Percentiles rank a stretch among this genome's conserved stretches.
These are phyloP conservation scores for Molorchus minor DNA, from an alignment of 2,888 invertebrate species.

Conservation along the genomic window DNA sequence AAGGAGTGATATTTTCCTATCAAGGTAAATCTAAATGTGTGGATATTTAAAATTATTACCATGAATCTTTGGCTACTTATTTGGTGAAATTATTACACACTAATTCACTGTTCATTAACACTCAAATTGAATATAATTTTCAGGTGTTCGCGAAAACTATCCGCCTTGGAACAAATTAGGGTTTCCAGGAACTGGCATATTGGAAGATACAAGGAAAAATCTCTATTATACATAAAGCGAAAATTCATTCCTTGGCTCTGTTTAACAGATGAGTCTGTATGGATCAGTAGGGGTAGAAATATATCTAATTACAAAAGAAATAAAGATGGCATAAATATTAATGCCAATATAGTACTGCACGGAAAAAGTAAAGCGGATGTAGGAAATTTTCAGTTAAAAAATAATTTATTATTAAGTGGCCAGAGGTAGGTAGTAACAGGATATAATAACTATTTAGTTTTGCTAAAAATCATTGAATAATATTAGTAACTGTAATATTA, in stretches of 20 bases:
- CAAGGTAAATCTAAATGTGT: slow-evolving; percentile 30
- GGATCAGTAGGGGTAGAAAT: slow-evolving; percentile 65
- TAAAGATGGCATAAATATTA: slow-evolving; percentile 36
- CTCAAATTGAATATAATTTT: slow-evolving; percentile 14
- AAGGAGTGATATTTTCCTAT: slow-evolving; percentile 35
- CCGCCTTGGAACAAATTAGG: slow-evolving; percentile 30
- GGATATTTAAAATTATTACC: neutral
- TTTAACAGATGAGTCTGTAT: slow-evolving; percentile 64
- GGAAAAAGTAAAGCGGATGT: slow-evolving; percentile 59
- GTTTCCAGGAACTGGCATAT: slow-evolving; percentile 67
- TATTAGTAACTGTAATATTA: too few relatives aligned
- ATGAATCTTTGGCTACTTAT: neutral
- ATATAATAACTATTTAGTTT: too few relatives aligned
- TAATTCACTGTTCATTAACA: slow-evolving; percentile 2
- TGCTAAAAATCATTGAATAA: too few relatives aligned
- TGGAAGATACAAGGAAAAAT: slow-evolving; percentile 64
- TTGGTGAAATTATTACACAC: neutral
- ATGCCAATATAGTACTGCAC: slow-evolving; percentile 13
- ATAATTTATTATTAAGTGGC: slow-evolving; percentile 60
- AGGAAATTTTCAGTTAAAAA: slow-evolving; percentile 62
- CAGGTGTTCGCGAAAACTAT: slow-evolving; percentile 35
- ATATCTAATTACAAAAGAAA: slow-evolving; percentile 57
- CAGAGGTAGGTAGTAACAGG: slow-evolving; percentile 61
- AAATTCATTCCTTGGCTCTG: slow-evolving; percentile 67
- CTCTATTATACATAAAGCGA: slow-evolving; percentile 58